phyloP scores from a whole-genome alignment of 2,797 vertebrate genomes.

The Myotis daubentonii region DNA sequence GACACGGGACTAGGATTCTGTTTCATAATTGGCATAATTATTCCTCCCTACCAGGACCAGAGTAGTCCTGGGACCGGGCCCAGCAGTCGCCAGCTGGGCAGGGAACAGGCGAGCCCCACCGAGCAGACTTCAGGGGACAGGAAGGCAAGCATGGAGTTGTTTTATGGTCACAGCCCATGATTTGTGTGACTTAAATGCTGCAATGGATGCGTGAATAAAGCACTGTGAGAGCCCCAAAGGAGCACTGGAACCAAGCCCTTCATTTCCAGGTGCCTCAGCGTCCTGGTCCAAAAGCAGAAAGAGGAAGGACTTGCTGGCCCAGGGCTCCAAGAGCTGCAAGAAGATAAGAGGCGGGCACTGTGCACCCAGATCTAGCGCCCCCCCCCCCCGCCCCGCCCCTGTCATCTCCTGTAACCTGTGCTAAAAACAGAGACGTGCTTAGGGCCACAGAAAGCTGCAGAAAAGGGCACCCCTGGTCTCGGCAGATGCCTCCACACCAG shows the following conservation, averaged over 20 bases:
- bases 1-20: neutral
- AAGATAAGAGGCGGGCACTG: neutral
- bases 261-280: fast-evolving
- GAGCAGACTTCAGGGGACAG: neutral
- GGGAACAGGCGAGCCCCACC: fast-evolving
- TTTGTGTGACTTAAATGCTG: neutral
- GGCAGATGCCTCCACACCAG: neutral
- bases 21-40: neutral
- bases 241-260: neutral
- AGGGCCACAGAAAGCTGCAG: neutral
- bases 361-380: neutral
- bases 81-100: neutral
- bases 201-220: neutral
- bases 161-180: neutral
- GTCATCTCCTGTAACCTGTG: neutral
- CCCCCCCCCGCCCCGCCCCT: neutral
- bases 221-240: neutral
- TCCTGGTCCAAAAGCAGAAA: neutral
- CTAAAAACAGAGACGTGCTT: neutral
- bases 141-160: neutral
- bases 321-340: neutral
- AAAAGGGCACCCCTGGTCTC: neutral
- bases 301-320: no score
- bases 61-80: neutral
- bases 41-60: neutral